A percentile compares a stretch with the other conserved stretches of the same genome.
phyloP scores from a whole-genome alignment of 2,888 invertebrate species.

The Dryobotodes eremita region DNA sequence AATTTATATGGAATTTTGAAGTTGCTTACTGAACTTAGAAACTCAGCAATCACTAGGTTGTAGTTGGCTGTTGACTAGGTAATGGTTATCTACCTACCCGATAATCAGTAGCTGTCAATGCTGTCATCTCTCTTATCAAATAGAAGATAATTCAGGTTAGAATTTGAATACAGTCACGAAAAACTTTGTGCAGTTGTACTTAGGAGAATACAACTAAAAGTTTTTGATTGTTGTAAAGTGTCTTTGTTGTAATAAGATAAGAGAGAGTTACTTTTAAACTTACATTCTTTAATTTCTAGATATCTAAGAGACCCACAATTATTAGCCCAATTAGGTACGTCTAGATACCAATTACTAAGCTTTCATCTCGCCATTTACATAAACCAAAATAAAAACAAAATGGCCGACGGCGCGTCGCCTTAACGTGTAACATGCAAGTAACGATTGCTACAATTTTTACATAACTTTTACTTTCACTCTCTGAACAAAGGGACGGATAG shows the following conservation, averaged over 20 bases:
- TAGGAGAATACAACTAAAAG: background rate
- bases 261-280: background rate
- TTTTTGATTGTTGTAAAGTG: no score
- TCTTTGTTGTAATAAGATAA: background rate
- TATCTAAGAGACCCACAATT: background rate
- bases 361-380: conserved; percentile 29
- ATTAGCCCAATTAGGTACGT: conserved; percentile 5
- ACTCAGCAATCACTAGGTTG: background rate
- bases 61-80: background rate
- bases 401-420: conserved; percentile 26
- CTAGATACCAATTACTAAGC: conserved; percentile 6
- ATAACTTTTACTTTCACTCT: conserved; percentile 65
- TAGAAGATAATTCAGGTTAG: background rate
- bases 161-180: background rate
- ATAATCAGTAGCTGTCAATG: background rate
- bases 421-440: conserved; percentile 46
- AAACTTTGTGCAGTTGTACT: background rate
- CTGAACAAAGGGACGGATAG: conserved; percentile 46
- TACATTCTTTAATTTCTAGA: background rate
- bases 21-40: background rate
- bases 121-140: background rate
- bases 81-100: background rate
- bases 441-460: conserved; percentile 63
- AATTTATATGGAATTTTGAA: background rate
- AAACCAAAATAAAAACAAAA: conserved; percentile 44